Evolutionary conservation across 2,113 vertebrate species (phyloP), one percentile per base, ranked within the genome.

Genomic region (Ochotona curzoniae): DNA sequence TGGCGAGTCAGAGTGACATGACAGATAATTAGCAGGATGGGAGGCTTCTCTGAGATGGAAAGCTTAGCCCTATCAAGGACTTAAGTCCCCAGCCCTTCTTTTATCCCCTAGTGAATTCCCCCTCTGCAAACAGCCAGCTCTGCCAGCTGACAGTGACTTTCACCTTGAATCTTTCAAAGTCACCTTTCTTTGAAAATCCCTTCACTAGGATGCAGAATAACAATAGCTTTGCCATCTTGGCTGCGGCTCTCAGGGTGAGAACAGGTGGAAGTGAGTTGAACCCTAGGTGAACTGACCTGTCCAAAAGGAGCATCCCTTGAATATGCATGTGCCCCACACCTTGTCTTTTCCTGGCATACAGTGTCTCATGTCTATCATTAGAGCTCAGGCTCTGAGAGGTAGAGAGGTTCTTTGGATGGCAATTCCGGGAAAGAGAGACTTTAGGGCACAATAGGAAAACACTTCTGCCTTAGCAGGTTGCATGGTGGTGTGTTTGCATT

Each of bases 1-100:
- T 90, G 94, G 91, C 94, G 35, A 96, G 91, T 93, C 54, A 26
- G 25, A 69, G 71, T 95, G 96, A 96, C 96, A 85, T 23, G 2
- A 96, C 76, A 97, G 93, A 91, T 93, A 70, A 96, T 96, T 82
- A 97, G 95, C 95, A 88, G 94, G 25, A 90, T 0, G 23, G 85
- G 61, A 91, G 80, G 2, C 51, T 64, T 95, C 67, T 8, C 91
- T 10, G 64, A 91, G 95, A 85, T 0, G 90, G 2, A 73, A 86
- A 93, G 51, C 87, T 93, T 14, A 3, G 4, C 78, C 49, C 49
- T 35, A 44, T 2, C 30, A 64, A 90, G 91, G n/a, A 94, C 97
- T 91, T 25, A 30, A 94, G 80, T 54, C 90, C 84, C 2, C 64
- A 89, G 12, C 75, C 96, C 90, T 94, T 84, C 21, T 10, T 14